A percentile compares a stretch with the other conserved stretches of the same genome.
phyloP scores from a whole-genome alignment of 2,888 invertebrate genomes.

The Ectobius pallidus region DNA sequence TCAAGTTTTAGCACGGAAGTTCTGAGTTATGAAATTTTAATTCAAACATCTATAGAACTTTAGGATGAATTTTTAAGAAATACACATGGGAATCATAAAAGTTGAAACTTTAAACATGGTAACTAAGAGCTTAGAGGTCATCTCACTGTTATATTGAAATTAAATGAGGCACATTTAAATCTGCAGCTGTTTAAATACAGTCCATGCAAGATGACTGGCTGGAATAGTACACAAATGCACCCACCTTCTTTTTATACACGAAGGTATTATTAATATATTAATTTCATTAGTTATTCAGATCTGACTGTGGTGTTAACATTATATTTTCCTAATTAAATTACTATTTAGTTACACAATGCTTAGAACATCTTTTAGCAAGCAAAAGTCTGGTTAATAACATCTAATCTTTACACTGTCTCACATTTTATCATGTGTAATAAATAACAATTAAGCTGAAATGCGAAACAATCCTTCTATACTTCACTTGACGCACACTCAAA shows the following conservation, averaged over 20 bases:
- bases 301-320: neutral
- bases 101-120: too few species aligned
- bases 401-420: conserved; percentile 19
- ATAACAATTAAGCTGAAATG: conserved; percentile 27
- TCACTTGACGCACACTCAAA: neutral
- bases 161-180: too few species aligned
- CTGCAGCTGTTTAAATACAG: too few species aligned
- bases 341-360: conserved; percentile 16
- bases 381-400: conserved; percentile 25
- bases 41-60: too few species aligned
- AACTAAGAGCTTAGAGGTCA: too few species aligned
- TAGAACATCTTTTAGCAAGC: conserved; percentile 23
- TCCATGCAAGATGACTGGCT: too few species aligned
- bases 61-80: too few species aligned
- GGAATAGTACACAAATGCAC: conserved; percentile 19
- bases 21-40: too few species aligned
- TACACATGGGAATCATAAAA: too few species aligned
- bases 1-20: too few species aligned
- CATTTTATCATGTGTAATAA: conserved; percentile 23
- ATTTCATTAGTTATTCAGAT: conserved; percentile 1
- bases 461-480: neutral
- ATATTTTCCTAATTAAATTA: conserved; percentile 18
- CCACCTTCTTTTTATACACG: neutral
- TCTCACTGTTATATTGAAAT: too few species aligned
- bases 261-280: conserved; percentile 1